Evolutionary conservation across 2,888 invertebrate genomes (phyloP).

Genomic region (Monoplex corrugatus): DNA sequence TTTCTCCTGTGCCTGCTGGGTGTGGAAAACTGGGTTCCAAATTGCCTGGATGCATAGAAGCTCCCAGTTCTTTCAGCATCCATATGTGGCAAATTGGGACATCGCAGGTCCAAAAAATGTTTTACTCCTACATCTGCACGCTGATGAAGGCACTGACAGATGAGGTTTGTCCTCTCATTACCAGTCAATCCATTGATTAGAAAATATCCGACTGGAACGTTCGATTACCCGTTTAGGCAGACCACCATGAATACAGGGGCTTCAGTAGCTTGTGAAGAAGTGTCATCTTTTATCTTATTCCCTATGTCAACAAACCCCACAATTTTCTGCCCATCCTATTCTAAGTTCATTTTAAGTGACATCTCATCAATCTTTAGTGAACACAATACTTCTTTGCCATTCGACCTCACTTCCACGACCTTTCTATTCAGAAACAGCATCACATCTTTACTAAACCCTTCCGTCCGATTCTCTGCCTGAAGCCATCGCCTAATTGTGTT

Average conservation of each 20-base stretch:
- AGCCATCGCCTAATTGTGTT: neutral
- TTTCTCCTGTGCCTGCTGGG: neutral
- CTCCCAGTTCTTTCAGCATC: neutral
- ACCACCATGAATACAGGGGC: neutral
- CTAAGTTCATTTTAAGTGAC: neutral
- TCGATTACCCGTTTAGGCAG: neutral
- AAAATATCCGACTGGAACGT: conserved; percentile 28
- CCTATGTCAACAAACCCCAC: neutral
- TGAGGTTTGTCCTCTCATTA: conserved; percentile 12
- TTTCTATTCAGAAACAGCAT: neutral
- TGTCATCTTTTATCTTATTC: neutral
- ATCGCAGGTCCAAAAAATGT: conserved; percentile 15
- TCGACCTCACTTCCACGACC: neutral
- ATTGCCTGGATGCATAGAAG: neutral
- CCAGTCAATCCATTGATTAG: neutral
- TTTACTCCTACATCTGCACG: neutral
- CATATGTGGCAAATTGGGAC: neutral
- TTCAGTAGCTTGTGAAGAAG: neutral
- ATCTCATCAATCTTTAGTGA: neutral
- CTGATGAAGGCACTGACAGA: neutral
- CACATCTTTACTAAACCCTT: neutral
- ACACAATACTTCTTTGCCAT: no score
- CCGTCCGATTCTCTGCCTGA: neutral
- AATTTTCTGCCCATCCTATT: neutral
- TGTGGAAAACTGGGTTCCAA: conserved; percentile 29